A percentile compares a stretch with the other conserved stretches of the same genome.
These are phyloP conservation scores for Netelia melanura DNA, from an alignment of 2,888 invertebrate species.

Conservation along the genomic window DNA sequence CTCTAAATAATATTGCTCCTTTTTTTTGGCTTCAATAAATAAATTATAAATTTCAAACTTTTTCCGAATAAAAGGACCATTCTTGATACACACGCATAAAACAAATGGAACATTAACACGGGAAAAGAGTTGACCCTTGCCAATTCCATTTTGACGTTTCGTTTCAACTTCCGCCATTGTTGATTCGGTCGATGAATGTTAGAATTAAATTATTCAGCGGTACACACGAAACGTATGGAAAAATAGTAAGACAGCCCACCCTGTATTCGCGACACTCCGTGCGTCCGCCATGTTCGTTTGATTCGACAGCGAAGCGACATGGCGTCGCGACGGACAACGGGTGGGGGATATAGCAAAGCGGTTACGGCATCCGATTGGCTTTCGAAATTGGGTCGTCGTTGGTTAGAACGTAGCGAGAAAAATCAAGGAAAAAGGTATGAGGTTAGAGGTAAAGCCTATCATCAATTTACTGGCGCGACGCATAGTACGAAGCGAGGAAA, in stretches of 20 bases:
- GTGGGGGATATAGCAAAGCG: not conserved
- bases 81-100: not conserved
- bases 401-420: not conserved
- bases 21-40: too few species aligned
- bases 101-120: slow-evolving; percentile 19
- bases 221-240: slow-evolving; percentile 20
- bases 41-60: not conserved
- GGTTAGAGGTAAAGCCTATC: slow-evolving; percentile 42
- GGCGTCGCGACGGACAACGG: not conserved
- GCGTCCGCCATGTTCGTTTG: slow-evolving; percentile 49
- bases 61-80: not conserved
- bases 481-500: slow-evolving; percentile 48
- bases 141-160: slow-evolving; percentile 46
- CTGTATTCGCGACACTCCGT: slow-evolving; percentile 17
- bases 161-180: slow-evolving; percentile 44
- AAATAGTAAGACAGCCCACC: slow-evolving; percentile 3
- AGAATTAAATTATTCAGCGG: slow-evolving; percentile 61
- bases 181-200: slow-evolving; percentile 51
- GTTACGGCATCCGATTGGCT: slow-evolving; percentile 51
- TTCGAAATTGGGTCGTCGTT: slow-evolving; percentile 60
- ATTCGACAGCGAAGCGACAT: not conserved
- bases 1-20: too few species aligned
- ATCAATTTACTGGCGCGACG: slow-evolving; percentile 54
- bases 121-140: slow-evolving; percentile 28
- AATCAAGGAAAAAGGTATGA: slow-evolving; percentile 4